These are phyloP conservation scores for Sylvia atricapilla DNA, from an alignment of 2,113 vertebrate genomes.

Conservation along the genomic window DNA sequence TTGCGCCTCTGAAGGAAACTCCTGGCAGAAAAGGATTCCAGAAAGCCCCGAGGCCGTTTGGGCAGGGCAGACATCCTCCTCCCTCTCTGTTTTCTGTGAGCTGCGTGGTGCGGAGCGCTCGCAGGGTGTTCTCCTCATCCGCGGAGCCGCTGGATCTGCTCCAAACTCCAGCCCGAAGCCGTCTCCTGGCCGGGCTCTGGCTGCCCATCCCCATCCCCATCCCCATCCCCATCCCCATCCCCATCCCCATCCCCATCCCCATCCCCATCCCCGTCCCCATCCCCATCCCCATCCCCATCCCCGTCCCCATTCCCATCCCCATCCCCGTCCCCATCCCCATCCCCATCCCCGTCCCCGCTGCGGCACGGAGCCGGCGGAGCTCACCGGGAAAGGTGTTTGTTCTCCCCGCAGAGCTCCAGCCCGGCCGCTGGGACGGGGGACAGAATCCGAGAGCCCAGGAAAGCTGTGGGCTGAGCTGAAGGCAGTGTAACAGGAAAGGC, in stretches of 20 bases:
- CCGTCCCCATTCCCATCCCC: background rate
- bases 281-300: background rate
- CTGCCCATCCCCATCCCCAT: background rate
- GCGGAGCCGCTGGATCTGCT: background rate
- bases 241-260: background rate
- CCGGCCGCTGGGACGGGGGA: background rate
- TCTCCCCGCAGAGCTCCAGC: background rate
- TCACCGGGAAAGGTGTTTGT: background rate
- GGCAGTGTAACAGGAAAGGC: background rate
- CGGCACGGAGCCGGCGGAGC: background rate
- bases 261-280: background rate
- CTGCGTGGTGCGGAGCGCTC: background rate
- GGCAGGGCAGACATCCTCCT: background rate
- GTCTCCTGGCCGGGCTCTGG: background rate
- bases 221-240: background rate
- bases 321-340: background rate
- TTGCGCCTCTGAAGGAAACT: background rate
- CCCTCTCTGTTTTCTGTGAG: background rate
- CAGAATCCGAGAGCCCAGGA: background rate
- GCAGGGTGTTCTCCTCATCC: background rate
- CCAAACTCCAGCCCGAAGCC: background rate
- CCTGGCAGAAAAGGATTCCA: rapidly evolving
- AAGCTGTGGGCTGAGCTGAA: background rate
- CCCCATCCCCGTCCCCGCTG: background rate
- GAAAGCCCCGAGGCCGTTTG: background rate